These are phyloP conservation scores for Caenorhabditis drosophilae DNA, from an alignment of 2,888 invertebrate species.

Conservation along the genomic window DNA sequence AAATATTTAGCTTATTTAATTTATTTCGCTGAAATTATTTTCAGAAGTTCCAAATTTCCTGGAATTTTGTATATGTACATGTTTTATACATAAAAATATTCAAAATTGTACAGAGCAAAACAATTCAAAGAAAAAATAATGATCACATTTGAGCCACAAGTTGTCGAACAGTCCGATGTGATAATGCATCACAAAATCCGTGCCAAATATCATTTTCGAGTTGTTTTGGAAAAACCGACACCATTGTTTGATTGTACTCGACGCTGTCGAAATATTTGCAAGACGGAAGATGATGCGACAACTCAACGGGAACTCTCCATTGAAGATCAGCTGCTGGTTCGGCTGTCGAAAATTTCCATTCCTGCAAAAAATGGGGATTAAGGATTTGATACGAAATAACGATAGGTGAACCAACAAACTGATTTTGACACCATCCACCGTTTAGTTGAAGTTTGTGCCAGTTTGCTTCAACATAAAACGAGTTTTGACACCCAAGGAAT, in stretches of 20 bases:
- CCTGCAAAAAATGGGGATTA: constrained; percentile 6
- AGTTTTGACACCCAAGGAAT: constrained; percentile 12
- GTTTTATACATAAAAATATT: background rate
- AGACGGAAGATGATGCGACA: constrained; percentile 11
- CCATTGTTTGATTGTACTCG: background rate
- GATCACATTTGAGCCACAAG: too few relatives aligned
- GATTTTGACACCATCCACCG: constrained; percentile 7
- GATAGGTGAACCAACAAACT: constrained; percentile 12
- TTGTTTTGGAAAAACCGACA: constrained; percentile 14
- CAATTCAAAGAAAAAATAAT: too few relatives aligned
- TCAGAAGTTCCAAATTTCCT: too few relatives aligned
- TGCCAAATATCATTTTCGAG: constrained; percentile 21
- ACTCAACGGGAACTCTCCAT: constrained; percentile 12
- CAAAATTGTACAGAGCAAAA: background rate
- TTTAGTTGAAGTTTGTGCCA: constrained; percentile 22
- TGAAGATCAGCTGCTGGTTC: constrained; percentile 13
- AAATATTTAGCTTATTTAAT: background rate
- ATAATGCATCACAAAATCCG: constrained; percentile 11
- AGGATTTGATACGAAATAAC: too few relatives aligned
- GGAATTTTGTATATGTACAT: too few relatives aligned
- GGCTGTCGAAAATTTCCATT: constrained; percentile 14
- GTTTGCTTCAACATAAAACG: constrained; percentile 22
- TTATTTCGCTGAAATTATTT: too few relatives aligned
- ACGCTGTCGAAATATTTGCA: constrained; percentile 11
- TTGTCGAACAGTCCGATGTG: constrained; percentile 4